Evolutionary conservation across 92 coral and sea anemone species (phyloP), one percentile per base, ranked within the genome.

Genomic region (Plumapathes pennacea): DNA sequence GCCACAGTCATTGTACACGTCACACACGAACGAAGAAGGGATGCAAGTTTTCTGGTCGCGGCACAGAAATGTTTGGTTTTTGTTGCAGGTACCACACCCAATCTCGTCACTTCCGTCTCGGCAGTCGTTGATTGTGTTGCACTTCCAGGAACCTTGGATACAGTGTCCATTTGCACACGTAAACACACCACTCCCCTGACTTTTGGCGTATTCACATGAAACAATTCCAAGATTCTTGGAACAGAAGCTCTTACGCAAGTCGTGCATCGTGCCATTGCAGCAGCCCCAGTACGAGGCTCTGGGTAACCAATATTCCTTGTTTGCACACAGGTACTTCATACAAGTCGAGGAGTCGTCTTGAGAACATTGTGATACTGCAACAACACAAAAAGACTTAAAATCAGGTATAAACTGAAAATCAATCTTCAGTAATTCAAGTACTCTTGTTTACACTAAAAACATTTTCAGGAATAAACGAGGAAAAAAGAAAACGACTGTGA

Each of bases 101-200:
- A 57, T 7, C 54, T 83, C 80, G 29, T 83, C 89, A 45, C 83
- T 76, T 1, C 89, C 89, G 31, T 83, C 84, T 50, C 69, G 84
- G 44, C 89, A 83, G 38, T 83, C 89, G 36, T 83, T 83, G 11
- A 17, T 26, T 15, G 23, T 44, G 60, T 76, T 70, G 18, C 89
- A 83, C 4, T 39, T 33, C 84, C 84, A 83, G 2, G 27, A 21
- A 13, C 2, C 8, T 1, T 80, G 74, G 18, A 83, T 21, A 21
- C 89, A 83, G 32, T 76, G 89, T 4, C 44, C 54, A 31, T 83
- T 83, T 4, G 36, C 17, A 46, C 89, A 83, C 22, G 57, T 68
- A 47, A 76, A 69, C n/a, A n/a, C n/a, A n/a, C n/a, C n/a, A n/a
- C n/a, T n/a, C n/a, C n/a, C n/a, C n/a, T n/a, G n/a, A n/a, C n/a